A percentile compares a stretch with the other conserved stretches of the same genome.
Evolutionary conservation across 2,888 invertebrate genomes (phyloP).

Genomic region (Leucoma salicis): DNA sequence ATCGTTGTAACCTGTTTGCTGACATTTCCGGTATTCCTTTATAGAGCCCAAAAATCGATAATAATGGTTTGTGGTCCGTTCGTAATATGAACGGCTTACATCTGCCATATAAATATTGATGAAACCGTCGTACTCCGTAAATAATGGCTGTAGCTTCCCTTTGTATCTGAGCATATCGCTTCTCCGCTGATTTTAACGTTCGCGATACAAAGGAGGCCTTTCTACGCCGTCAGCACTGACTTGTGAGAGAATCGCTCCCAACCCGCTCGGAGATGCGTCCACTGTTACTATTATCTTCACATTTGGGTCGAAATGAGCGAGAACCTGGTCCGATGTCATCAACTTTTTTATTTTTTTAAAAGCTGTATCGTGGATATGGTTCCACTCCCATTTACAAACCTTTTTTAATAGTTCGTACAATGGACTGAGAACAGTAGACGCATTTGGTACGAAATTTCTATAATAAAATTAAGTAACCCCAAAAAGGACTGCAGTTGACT

Average conservation of each 20-base stretch:
- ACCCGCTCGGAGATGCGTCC: slow-evolving; percentile 8
- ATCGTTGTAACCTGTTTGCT: slow-evolving; percentile 5
- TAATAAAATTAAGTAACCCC: slow-evolving; percentile 28
- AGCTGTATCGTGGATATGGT: background rate
- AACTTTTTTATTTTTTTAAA: slow-evolving; percentile 6
- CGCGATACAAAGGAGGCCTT: slow-evolving; percentile 7
- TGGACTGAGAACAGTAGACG: slow-evolving; percentile 10
- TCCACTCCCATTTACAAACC: slow-evolving; percentile 11
- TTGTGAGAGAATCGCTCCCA: slow-evolving; percentile 8
- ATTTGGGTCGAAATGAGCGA: slow-evolving; percentile 5
- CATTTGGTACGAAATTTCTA: slow-evolving; percentile 14
- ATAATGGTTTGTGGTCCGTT: slow-evolving; percentile 31
- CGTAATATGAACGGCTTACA: slow-evolving; percentile 24
- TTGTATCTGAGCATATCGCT: slow-evolving; percentile 30
- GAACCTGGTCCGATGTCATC: background rate
- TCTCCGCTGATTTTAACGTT: slow-evolving; percentile 19
- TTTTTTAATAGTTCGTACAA: slow-evolving; percentile 21
- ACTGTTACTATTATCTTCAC: too few relatives aligned
- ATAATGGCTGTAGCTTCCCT: slow-evolving; percentile 35
- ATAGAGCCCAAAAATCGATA: slow-evolving; percentile 26
- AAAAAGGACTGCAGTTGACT: slow-evolving; percentile 24
- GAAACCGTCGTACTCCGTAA: slow-evolving; percentile 25
- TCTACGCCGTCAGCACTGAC: slow-evolving; percentile 3
- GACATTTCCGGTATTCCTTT: slow-evolving; percentile 3
- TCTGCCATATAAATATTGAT: slow-evolving; percentile 33